Evolutionary conservation across 2,797 vertebrate species (phyloP), one percentile per base, ranked within the genome.

Genomic region (Onychomys arenicola): DNA sequence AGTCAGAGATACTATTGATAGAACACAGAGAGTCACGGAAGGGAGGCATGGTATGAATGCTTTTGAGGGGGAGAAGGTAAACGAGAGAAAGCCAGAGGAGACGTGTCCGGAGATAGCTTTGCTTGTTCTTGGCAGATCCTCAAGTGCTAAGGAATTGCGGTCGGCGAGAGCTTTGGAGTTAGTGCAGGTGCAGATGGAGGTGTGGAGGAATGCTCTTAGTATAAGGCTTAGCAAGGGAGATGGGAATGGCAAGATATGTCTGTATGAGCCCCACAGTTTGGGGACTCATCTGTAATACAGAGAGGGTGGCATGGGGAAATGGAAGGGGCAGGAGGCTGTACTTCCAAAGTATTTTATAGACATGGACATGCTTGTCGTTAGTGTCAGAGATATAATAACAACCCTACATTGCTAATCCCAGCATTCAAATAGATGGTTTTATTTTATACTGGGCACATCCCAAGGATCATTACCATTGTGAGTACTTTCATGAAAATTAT

Each of bases 391-490:
- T 43, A 59, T 82, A 67, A 57, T 17, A 80, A 57, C 6, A 63
- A 75, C 7, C 5, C 63, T 43, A 78, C 95, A 89, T 59, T 80
- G 46, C 19, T 75, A 40, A 80, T 78, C 73, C 63, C 55, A 93
- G 32, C 77, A 80, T 90, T 96, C 34, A 23, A 83, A 32, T 52
- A 63, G 77, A 34, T 21, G 86, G 9, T 92, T 91, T 94, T 76
- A 83, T 67, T 95, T 95, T 21, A 37, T 43, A 29, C 76, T 59
- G 71, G 29, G 13, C 37, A 55, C 6, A 59, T 86, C 84, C 85
- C 11, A 90, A 93, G 37, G 88, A 69, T 90, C 86, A 87, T 73
- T 43, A 65, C 25, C 83, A 1, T 69, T 52, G 46, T 63, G 88
- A 94, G 86, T 83, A 73, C 11, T 17, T 80, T 37, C 32, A 52